Conservation (phyloP, 2,113 vertebrate genomes). For the Pollachius pollachius region DNA sequence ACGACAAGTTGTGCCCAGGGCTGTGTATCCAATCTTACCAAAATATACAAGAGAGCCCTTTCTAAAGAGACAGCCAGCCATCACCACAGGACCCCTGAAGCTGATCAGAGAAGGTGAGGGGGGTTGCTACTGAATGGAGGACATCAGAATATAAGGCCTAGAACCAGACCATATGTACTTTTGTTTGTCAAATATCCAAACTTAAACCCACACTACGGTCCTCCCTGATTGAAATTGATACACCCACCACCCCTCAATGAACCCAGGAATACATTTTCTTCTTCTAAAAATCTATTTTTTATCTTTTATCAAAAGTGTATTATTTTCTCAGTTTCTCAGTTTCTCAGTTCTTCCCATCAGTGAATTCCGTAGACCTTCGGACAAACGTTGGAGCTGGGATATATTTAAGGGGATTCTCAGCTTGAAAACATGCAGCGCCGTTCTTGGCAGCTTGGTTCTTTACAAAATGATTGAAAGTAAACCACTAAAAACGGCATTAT, state of each 20-base stretch:
- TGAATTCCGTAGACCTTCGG: not conserved
- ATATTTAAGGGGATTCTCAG: not conserved
- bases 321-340: too few relatives aligned
- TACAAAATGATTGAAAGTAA: too few relatives aligned
- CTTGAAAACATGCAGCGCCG: constrained; percentile 24
- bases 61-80: constrained; percentile 50
- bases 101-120: constrained; percentile 21
- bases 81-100: constrained; percentile 70
- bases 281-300: not conserved
- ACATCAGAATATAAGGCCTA: not conserved
- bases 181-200: too few relatives aligned
- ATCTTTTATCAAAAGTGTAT: not conserved
- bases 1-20: constrained; percentile 69
- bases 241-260: too few relatives aligned
- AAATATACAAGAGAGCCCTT: constrained; percentile 44
- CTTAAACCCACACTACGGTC: too few relatives aligned
- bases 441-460: constrained; percentile 26
- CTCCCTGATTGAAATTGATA: too few relatives aligned
- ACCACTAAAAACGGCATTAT: too few relatives aligned
- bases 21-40: constrained; percentile 41
- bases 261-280: too few relatives aligned
- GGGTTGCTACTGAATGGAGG: not conserved
- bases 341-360: constrained; percentile 16
- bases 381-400: not conserved
- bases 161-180: too few relatives aligned